phyloP scores from a whole-genome alignment of 2,113 vertebrate genomes.

The Pandion haliaetus region DNA sequence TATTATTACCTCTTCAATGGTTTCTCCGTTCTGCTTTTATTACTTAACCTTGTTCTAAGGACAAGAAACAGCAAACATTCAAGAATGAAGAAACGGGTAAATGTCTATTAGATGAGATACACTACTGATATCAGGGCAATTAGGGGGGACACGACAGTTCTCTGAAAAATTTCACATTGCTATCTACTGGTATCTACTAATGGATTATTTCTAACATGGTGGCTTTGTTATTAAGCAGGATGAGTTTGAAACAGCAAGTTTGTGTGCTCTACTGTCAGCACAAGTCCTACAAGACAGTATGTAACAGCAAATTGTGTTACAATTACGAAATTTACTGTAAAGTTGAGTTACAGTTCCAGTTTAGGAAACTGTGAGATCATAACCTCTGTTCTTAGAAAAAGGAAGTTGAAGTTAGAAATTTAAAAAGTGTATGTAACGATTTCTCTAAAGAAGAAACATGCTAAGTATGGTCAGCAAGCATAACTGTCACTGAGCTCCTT shows the following conservation, averaged over 20 bases:
- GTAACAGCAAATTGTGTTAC: background rate
- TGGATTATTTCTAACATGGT: background rate
- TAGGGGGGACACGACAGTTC: background rate
- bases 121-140: background rate
- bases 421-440: background rate
- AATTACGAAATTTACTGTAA: background rate
- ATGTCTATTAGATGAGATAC: background rate
- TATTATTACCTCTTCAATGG: background rate
- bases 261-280: background rate
- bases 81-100: background rate
- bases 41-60: background rate
- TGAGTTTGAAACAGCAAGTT: background rate
- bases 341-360: background rate
- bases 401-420: background rate
- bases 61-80: background rate
- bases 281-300: background rate
- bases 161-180: background rate
- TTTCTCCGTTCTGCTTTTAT: background rate
- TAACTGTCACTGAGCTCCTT: background rate
- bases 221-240: background rate
- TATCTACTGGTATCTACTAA: background rate
- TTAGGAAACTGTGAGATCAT: background rate
- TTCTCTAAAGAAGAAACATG: background rate
- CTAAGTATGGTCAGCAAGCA: background rate
- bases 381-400: background rate